Conservation (phyloP, 1,140 invertebrate species). For the Chironomus tepperi region DNA sequence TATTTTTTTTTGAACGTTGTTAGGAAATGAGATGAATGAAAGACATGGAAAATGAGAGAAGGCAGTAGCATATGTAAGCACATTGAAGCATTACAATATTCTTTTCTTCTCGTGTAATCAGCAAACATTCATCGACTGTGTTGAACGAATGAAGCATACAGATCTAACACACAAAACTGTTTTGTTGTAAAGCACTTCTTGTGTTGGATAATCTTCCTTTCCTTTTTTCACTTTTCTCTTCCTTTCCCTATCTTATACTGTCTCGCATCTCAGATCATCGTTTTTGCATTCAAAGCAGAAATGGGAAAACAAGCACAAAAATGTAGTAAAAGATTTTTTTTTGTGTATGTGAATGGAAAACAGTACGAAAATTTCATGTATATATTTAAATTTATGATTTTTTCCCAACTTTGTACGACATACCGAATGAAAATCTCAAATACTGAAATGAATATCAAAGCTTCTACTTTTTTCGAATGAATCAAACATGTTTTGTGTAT, state of each 20-base stretch:
- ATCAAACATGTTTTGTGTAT: too few relatives aligned
- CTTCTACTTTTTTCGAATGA: background rate
- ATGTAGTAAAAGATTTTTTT: background rate
- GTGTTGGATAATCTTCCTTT: background rate
- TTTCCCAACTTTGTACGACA: background rate
- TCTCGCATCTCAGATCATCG: constrained; percentile 6
- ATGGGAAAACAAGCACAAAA: background rate
- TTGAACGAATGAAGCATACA: constrained; percentile 7
- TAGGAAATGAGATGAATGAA: background rate
- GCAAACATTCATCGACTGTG: background rate
- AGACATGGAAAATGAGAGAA: background rate
- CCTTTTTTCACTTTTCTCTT: background rate
- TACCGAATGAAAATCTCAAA: background rate
- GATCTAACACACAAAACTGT: background rate
- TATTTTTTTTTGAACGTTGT: background rate
- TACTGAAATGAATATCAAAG: background rate
- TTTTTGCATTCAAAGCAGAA: background rate
- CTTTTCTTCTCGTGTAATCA: background rate
- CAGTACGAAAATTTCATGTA: background rate
- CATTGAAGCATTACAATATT: background rate
- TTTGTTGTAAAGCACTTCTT: too few relatives aligned
- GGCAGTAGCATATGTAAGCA: background rate
- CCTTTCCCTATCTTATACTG: background rate
- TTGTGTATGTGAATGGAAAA: background rate
- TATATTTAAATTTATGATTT: background rate